These are phyloP conservation scores for Artibeus jamaicensis DNA, from an alignment of 2,797 vertebrate species.

Conservation along the genomic window DNA sequence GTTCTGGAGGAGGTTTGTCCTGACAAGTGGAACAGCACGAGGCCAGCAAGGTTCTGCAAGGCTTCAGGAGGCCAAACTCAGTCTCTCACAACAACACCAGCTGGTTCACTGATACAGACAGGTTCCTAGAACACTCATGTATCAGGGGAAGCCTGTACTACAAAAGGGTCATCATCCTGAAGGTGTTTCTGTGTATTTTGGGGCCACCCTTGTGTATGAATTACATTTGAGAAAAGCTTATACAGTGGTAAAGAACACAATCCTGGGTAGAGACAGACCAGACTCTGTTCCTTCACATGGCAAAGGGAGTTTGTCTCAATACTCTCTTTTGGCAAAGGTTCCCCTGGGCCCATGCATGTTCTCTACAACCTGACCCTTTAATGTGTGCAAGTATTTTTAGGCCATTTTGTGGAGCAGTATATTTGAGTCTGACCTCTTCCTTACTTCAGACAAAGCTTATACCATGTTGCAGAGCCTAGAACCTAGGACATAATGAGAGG, in stretches of 20 bases:
- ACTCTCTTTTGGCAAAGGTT: not conserved
- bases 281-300: not conserved
- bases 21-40: not conserved
- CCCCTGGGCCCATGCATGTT: not conserved
- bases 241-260: not conserved
- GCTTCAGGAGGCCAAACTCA: not conserved
- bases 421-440: not conserved
- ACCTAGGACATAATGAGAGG: not conserved
- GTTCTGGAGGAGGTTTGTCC: not conserved
- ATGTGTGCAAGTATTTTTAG: not conserved
- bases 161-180: not conserved
- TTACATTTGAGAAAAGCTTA: not conserved
- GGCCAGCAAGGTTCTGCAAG: not conserved
- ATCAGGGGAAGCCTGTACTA: not conserved
- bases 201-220: not conserved
- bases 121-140: not conserved
- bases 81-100: not conserved
- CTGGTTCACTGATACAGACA: too few species aligned
- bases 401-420: not conserved
- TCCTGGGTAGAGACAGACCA: not conserved
- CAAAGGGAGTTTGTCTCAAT: not conserved
- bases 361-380: not conserved
- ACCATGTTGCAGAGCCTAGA: not conserved
- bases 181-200: not conserved
- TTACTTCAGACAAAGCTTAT: not conserved